These are phyloP conservation scores for Sakesphorus luctuosus DNA, from an alignment of 2,113 vertebrate genomes.

Conservation along the genomic window DNA sequence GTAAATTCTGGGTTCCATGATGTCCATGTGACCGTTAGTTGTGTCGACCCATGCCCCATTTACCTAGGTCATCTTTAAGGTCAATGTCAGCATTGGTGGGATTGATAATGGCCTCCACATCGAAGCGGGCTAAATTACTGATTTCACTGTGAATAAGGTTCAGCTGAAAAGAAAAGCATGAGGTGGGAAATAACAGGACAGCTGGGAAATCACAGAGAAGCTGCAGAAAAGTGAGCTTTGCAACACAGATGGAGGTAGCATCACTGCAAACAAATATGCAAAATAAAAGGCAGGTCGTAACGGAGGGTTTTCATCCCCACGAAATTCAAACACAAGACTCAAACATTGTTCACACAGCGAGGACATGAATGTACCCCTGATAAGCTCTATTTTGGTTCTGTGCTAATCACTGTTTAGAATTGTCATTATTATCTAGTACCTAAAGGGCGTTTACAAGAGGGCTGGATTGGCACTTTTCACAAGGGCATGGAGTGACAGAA, in stretches of 20 bases:
- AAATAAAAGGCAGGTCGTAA: constrained; percentile 71
- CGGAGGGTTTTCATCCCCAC: not conserved
- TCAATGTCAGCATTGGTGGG: constrained; percentile 99
- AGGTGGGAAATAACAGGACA: constrained; percentile 83
- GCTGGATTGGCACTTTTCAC: not conserved
- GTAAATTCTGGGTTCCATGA: constrained; percentile 83
- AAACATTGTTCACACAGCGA: constrained; percentile 22
- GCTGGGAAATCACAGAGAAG: constrained; percentile 80
- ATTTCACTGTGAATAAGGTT: constrained; percentile 99
- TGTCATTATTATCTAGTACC: not conserved
- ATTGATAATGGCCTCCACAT: constrained; percentile 99
- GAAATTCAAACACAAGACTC: constrained; percentile 69
- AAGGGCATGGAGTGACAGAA: not conserved
- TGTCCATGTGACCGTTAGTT: constrained; percentile 81
- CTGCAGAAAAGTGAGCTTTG: constrained; percentile 78
- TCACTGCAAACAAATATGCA: constrained; percentile 73
- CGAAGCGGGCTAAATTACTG: constrained; percentile 99
- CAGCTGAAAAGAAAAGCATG: constrained; percentile 93
- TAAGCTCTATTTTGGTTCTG: not conserved
- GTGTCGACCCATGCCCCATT: constrained; percentile 81
- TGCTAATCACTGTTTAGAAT: not conserved
- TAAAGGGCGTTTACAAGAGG: not conserved
- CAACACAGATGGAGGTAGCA: constrained; percentile 74
- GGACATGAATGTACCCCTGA: not conserved
- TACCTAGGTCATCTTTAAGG: constrained; percentile 99